Evolutionary conservation across 1,140 invertebrate genomes (phyloP), one percentile per base, ranked within the genome.

Genomic region (Drosophila nebulosa): DNA sequence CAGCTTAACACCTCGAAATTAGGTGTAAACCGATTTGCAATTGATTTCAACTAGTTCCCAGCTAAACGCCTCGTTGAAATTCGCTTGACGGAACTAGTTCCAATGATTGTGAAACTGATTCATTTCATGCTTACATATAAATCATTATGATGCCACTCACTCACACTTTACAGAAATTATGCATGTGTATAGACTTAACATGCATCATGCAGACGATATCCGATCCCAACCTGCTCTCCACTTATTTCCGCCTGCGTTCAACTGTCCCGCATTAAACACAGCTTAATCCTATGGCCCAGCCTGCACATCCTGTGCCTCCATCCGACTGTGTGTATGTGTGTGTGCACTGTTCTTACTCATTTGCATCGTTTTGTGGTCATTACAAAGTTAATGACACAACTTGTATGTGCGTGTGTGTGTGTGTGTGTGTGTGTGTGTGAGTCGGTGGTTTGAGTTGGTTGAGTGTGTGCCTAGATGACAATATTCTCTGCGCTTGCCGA

Each of bases 371-470:
- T 60, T 66, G 62, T 46, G 65, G 53, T 60, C 50, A 74, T 79
- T 79, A 70, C 62, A 65, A 79, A 70, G 70, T 66, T 60, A 79
- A 79, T 74, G 66, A 53, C 71, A 59, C 58, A 79, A 79, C 77
- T 79, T 65, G 53, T 64, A 16, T 46, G 16, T 18, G 7, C 10
- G 39, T 18, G 39, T 42, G 14, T 42, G 16, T 42, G 16, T 42
- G 16, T 42, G 36, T 18, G 39, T 42, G 5, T 16, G 16, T 42
- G 16, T 18, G 14, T 7, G 39, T 46, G 39, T 7, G 6, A 9
- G 7, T 21, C 9, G 16, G 39, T 9, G 18, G 39, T 7, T 46
- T 16, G 9, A 18, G 39, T 46, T 32, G 10, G 3, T 16, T 7
- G 36, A 10, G 39, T 7, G 36, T 42, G 62, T 55, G 55, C 51